Conservation (phyloP, 2,888 invertebrate species). For the Malthinus seriepunctatus region DNA sequence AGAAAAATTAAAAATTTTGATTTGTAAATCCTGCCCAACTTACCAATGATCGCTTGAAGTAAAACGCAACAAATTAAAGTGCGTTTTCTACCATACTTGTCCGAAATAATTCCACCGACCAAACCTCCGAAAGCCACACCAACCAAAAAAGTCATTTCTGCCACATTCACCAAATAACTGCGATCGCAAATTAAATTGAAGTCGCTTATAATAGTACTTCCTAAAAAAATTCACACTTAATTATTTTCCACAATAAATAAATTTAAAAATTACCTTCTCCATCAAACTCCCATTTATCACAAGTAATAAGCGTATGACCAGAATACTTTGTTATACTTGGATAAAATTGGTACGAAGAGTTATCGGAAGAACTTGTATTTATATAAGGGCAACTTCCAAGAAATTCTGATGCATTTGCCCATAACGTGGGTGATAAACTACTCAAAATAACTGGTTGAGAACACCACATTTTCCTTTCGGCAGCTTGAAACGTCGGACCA, state of each 20-base stretch:
- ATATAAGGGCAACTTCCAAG: constrained; percentile 60
- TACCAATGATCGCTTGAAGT: constrained; percentile 69
- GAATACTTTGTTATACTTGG: constrained; percentile 26
- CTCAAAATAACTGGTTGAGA: constrained; percentile 62
- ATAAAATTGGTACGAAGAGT: constrained; percentile 45
- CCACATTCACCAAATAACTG: constrained; percentile 68
- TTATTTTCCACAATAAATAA: background rate
- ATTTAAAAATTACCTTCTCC: constrained; percentile 44
- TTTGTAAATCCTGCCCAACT: constrained; percentile 34
- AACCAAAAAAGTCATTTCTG: constrained; percentile 76
- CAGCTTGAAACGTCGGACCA: constrained; percentile 74
- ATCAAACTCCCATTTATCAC: constrained; percentile 49
- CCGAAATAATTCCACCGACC: constrained; percentile 78
- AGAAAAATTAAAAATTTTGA: background rate
- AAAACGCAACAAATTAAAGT: constrained; percentile 73
- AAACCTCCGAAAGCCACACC: constrained; percentile 80
- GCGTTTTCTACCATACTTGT: constrained; percentile 77
- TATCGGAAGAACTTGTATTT: constrained; percentile 53
- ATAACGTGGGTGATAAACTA: constrained; percentile 59
- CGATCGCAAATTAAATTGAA: constrained; percentile 78
- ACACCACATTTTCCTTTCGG: constrained; percentile 72
- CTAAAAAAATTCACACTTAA: constrained; percentile 46
- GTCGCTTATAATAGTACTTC: constrained; percentile 73
- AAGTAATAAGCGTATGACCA: constrained; percentile 36
- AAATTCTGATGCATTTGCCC: constrained; percentile 72